Evolutionary conservation across 2,113 vertebrate species (phyloP), one percentile per base, ranked within the genome.

Genomic region (Acanthisitta chloris): DNA sequence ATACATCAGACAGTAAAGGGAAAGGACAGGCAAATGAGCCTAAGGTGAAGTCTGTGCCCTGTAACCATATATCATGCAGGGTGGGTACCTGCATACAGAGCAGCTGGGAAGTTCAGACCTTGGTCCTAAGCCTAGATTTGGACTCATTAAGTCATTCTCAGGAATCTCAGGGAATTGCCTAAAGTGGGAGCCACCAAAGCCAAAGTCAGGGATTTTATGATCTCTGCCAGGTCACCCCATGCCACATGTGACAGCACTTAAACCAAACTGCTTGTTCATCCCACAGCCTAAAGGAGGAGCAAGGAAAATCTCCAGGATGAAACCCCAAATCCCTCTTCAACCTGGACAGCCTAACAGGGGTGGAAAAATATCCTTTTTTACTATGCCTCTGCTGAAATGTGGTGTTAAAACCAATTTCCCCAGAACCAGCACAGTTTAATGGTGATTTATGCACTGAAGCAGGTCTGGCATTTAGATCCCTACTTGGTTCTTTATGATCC

Each of bases 391-490:
- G 61, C 31, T 92, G 73, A 94, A 96, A 91, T 81, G 52, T 81
- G 64, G 67, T 77, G 79, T 87, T 96, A 96, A 93, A 92, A 90
- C 51, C n/a, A 67, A 81, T 92, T 96, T 93, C 40, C 71, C 43
- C 51, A 74, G 72, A 92, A 83, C 57, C 46, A 71, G 59, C 36
- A 54, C 36, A 72, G 19, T 92, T 94, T 84, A 90, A 76, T 74
- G 64, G 82, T 94, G 87, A 86, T 82, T 95, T 88, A 80, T 51
- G n/a, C 43, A 52, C 51, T 59, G 46, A 67, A 86, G 26, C 74
- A 88, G 46, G 65, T 73, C 76, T 88, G 79, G 59, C 38, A 40
- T 88, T 96, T 73, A 80, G 54, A 48, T 66, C 59, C 33, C 43
- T 51, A 5, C 46, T 46, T 90, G n/a, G 26, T 86, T 92, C 64